Conservation (phyloP, 2,113 vertebrate species). For the Phocoena phocoena region DNA sequence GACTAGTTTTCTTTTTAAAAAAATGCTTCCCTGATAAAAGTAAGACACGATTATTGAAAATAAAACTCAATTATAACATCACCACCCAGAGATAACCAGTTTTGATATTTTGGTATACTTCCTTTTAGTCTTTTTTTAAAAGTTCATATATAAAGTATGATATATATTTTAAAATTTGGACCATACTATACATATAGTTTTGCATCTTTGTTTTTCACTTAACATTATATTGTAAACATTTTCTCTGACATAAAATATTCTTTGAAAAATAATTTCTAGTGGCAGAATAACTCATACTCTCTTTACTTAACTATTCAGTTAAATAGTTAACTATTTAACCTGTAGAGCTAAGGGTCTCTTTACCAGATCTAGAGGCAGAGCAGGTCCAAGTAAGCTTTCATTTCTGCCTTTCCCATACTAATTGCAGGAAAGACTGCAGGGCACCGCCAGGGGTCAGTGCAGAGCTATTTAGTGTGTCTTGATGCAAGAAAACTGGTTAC, state of each 20-base stretch:
- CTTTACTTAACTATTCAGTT: neutral
- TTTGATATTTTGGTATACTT: conserved; percentile 31
- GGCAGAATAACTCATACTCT: neutral
- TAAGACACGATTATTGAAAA: conserved; percentile 1
- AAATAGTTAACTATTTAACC: conserved; percentile 18
- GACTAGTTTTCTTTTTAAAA: neutral
- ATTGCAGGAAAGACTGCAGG: neutral
- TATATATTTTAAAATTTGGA: conserved; percentile 41
- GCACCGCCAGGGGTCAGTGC: conserved; percentile 58
- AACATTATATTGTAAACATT: conserved; percentile 36
- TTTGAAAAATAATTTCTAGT: conserved; percentile 39
- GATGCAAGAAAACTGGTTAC: neutral
- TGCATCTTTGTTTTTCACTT: conserved; percentile 15
- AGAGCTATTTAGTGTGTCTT: neutral
- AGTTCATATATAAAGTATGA: neutral
- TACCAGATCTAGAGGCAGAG: neutral
- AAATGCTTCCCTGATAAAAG: neutral
- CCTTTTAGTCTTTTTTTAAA: neutral
- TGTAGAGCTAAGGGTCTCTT: conserved; percentile 8
- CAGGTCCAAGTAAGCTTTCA: neutral
- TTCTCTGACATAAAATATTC: conserved; percentile 23
- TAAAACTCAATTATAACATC: conserved; percentile 26
- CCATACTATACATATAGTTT: neutral
- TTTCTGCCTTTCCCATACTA: neutral
- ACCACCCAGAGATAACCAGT: neutral